These are phyloP conservation scores for Encarsia formosa DNA, from an alignment of 2,888 invertebrate genomes.

Conservation along the genomic window DNA sequence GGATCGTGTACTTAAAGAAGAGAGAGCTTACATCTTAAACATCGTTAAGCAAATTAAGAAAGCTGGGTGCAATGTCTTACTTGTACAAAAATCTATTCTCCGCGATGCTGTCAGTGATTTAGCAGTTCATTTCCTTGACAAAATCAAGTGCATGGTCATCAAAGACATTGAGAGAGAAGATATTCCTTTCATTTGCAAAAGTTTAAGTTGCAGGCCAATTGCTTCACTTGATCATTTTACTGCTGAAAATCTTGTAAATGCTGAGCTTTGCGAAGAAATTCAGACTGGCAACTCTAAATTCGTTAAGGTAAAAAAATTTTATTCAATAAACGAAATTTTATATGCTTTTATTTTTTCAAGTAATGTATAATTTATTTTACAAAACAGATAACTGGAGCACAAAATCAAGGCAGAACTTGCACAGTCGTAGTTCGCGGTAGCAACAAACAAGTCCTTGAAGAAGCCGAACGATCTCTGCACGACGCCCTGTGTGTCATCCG, in stretches of 20 bases:
- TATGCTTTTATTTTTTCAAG: conserved; percentile 1
- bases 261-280: conserved; percentile 93
- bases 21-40: conserved; percentile 94
- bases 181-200: conserved; percentile 95
- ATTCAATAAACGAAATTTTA: background rate
- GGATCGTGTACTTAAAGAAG: conserved; percentile 97
- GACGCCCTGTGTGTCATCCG: conserved; percentile 88
- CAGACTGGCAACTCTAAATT: conserved; percentile 83
- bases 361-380: conserved; percentile 14
- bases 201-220: conserved; percentile 88
- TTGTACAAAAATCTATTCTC: conserved; percentile 80
- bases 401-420: conserved; percentile 83
- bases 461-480: conserved; percentile 78
- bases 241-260: conserved; percentile 84
- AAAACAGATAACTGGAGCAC: conserved; percentile 75
- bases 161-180: conserved; percentile 98
- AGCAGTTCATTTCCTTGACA: conserved; percentile 96
- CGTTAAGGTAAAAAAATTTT: conserved; percentile 68
- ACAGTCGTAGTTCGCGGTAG: conserved; percentile 87
- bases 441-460: conserved; percentile 76
- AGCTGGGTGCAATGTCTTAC: conserved; percentile 93
- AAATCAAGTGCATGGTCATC: conserved; percentile 97
- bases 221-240: conserved; percentile 98
- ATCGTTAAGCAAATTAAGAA: conserved; percentile 99
- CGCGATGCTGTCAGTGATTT: conserved; percentile 95